These are phyloP conservation scores for Centruroides sculpturatus DNA, from an alignment of 1,140 invertebrate species.

Conservation along the genomic window DNA sequence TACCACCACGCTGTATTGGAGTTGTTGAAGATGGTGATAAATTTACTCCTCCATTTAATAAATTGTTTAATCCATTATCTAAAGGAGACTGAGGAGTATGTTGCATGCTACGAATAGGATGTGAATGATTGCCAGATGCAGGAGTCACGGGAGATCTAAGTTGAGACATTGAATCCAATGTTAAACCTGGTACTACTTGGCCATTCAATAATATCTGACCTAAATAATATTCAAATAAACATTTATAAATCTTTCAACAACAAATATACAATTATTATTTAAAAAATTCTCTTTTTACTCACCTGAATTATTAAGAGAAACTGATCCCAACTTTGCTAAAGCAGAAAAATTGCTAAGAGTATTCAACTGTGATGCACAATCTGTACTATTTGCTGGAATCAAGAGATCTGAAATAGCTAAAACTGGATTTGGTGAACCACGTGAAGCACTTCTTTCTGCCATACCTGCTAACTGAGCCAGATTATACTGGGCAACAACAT, in stretches of 20 bases:
- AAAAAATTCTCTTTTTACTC: not conserved
- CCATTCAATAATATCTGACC: conserved; percentile 25
- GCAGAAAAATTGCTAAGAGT: conserved; percentile 74
- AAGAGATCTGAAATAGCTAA: conserved; percentile 17
- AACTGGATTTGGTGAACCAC: conserved; percentile 22
- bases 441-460: conserved; percentile 21
- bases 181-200: conserved; percentile 22
- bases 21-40: not conserved
- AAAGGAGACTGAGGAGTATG: not conserved
- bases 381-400: conserved; percentile 25
- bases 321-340: conserved; percentile 60
- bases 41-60: conserved; percentile 6
- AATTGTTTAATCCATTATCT: not conserved
- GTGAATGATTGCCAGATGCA: not conserved
- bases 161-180: conserved; percentile 17
- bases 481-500: conserved; percentile 18
- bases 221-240: conserved; percentile 3
- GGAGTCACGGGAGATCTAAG: not conserved
- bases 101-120: not conserved
- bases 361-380: conserved; percentile 29
- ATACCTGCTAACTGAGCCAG: conserved; percentile 16
- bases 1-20: not conserved
- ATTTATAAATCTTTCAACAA: not conserved
- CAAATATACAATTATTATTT: not conserved
- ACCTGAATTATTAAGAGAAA: conserved; percentile 10